phyloP scores from a whole-genome alignment of 2,113 vertebrate genomes.

The Ctenomys sociabilis region DNA sequence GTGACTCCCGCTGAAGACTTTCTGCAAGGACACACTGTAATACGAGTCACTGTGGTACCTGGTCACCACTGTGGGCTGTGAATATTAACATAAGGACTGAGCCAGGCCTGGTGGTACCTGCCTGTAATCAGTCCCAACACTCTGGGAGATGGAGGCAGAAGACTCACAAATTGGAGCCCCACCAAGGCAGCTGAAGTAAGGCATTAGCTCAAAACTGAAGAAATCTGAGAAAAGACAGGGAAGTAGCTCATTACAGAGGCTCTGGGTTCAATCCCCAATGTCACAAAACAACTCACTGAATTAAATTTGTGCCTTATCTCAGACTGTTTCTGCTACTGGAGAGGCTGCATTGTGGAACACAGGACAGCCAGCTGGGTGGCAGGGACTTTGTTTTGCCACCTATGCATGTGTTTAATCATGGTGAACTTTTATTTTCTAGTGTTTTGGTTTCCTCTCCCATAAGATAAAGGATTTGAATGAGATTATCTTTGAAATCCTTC shows the following conservation, averaged over 20 bases:
- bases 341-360: fast-evolving
- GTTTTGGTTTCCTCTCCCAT: background rate
- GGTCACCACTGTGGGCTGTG: background rate
- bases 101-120: background rate
- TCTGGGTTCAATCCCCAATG: background rate
- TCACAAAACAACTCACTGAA: background rate
- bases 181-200: background rate
- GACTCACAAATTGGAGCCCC: background rate
- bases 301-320: background rate
- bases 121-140: background rate
- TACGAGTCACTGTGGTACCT: background rate
- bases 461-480: background rate
- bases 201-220: background rate
- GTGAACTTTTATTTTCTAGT: background rate
- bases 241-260: background rate
- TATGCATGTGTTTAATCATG: background rate
- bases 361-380: background rate
- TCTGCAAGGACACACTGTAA: background rate
- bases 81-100: background rate
- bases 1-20: background rate
- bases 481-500: background rate
- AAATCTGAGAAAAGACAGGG: background rate
- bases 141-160: background rate
- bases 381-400: background rate
- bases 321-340: background rate